Evolutionary conservation across 2,888 invertebrate genomes (phyloP).

Genomic region (Volucella bombylans): DNA sequence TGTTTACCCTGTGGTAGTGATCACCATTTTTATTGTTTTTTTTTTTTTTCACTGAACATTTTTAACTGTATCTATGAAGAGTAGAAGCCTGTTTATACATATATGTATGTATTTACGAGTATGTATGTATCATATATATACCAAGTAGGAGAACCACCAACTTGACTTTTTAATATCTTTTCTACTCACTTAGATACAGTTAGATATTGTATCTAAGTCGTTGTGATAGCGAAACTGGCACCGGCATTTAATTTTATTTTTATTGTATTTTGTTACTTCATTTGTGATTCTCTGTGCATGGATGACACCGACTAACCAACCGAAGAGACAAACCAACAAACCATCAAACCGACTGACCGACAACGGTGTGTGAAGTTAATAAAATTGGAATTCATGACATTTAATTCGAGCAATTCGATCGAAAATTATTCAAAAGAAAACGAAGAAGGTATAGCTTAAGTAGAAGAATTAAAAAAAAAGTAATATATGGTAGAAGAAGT

Average conservation of each 20-base stretch:
- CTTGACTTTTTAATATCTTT: conserved; percentile 46
- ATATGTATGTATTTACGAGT: conserved; percentile 24
- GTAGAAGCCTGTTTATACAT: conserved; percentile 44
- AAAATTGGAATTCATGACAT: conserved; percentile 66
- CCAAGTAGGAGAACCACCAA: conserved; percentile 37
- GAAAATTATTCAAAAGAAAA: conserved; percentile 15
- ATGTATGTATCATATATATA: conserved; percentile 12
- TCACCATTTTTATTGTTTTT: conserved; percentile 28
- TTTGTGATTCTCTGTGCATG: conserved; percentile 61
- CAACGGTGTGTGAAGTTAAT: conserved; percentile 35
- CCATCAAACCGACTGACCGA: background rate
- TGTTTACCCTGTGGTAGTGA: conserved; percentile 59
- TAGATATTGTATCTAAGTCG: conserved; percentile 59
- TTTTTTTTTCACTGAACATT: conserved; percentile 28
- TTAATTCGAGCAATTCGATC: conserved; percentile 56
- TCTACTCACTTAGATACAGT: conserved; percentile 65
- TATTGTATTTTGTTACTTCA: conserved; percentile 31
- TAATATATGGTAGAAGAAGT: conserved; percentile 15
- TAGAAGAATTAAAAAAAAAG: background rate
- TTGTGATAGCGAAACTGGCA: conserved; percentile 44
- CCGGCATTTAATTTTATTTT: conserved; percentile 53
- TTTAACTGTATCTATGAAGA: conserved; percentile 57
- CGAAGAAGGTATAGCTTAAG: background rate
- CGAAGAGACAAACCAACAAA: conserved; percentile 3
- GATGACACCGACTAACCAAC: conserved; percentile 28